Percentiles rank a stretch among this genome's conserved stretches.
These are phyloP conservation scores for Allophyes oxyacanthae DNA, from an alignment of 2,888 invertebrate species.

Conservation along the genomic window DNA sequence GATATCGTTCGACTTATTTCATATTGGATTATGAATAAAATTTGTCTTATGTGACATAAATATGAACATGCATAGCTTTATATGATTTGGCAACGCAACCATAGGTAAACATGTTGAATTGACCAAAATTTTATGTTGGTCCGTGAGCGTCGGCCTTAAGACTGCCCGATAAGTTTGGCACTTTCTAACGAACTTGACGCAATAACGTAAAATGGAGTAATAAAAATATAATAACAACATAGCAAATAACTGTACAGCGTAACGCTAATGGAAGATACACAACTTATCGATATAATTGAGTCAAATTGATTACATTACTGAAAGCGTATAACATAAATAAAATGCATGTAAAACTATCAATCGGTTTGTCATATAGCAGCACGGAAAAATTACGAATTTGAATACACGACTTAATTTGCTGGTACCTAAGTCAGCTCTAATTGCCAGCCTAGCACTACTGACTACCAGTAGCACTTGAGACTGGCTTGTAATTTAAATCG, in stretches of 20 bases:
- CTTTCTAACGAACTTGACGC: slow-evolving; percentile 68
- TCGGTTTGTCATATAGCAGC: slow-evolving; percentile 36
- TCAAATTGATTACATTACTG: slow-evolving; percentile 43
- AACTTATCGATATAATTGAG: slow-evolving; percentile 65
- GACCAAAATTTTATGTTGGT: slow-evolving; percentile 2
- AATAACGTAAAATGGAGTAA: slow-evolving; percentile 70
- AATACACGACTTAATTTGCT: slow-evolving; percentile 23
- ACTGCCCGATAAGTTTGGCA: slow-evolving; percentile 69
- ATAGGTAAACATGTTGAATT: neutral
- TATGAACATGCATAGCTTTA: too few species aligned
- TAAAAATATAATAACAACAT: slow-evolving; percentile 70
- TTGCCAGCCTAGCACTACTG: neutral
- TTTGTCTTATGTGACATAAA: too few species aligned
- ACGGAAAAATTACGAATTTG: slow-evolving; percentile 10
- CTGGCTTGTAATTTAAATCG: too few species aligned
- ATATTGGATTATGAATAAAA: neutral
- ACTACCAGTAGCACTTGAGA: too few species aligned
- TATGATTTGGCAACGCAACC: too few species aligned
- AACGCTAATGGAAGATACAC: slow-evolving; percentile 81
- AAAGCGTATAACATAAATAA: slow-evolving; percentile 60
- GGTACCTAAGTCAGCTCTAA: neutral
- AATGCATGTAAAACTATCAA: slow-evolving; percentile 58
- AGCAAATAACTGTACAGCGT: slow-evolving; percentile 74
- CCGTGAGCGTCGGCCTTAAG: slow-evolving; percentile 48
- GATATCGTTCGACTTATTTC: neutral